Evolutionary conservation across 2,888 invertebrate species (phyloP).

Genomic region (Drosophila flavopinicola): DNA sequence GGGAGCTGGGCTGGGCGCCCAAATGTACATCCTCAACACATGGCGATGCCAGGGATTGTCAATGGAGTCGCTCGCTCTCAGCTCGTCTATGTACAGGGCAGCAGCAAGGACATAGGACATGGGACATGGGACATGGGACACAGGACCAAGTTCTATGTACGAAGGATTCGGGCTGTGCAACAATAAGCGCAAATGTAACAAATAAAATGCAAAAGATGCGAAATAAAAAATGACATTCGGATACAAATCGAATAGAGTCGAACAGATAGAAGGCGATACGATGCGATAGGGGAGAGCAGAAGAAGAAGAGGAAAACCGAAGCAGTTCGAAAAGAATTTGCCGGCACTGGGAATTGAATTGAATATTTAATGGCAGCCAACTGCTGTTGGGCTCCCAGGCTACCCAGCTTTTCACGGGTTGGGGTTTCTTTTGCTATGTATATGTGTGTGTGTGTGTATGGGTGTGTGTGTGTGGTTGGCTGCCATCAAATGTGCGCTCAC

Average conservation of each 20-base stretch:
- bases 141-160: slow-evolving; percentile 28
- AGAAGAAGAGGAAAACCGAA: background rate
- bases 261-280: slow-evolving; percentile 25
- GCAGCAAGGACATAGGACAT: slow-evolving; percentile 26
- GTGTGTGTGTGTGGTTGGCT: slow-evolving; percentile 35
- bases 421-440: slow-evolving; percentile 6
- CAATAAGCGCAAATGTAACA: slow-evolving; percentile 76
- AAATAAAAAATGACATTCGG: slow-evolving; percentile 81
- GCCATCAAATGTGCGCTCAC: slow-evolving; percentile 45
- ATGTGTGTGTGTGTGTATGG: slow-evolving; percentile 13
- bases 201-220: slow-evolving; percentile 76
- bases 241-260: slow-evolving; percentile 76
- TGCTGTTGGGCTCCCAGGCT: slow-evolving; percentile 58
- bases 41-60: slow-evolving; percentile 72
- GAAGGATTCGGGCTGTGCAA: slow-evolving; percentile 43
- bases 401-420: slow-evolving; percentile 5
- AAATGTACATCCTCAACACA: slow-evolving; percentile 72
- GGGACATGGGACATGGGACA: too few species aligned
- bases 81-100: slow-evolving; percentile 22
- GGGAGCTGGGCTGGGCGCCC: slow-evolving; percentile 45
- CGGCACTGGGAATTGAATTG: slow-evolving; percentile 67
- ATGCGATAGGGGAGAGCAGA: slow-evolving; percentile 3
- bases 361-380: slow-evolving; percentile 79
- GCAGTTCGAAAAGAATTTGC: slow-evolving; percentile 27
- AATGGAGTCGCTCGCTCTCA: slow-evolving; percentile 55